A percentile compares a stretch with the other conserved stretches of the same genome.
phyloP scores from a whole-genome alignment of 2,888 invertebrate species.

The Mactromeris polynyma region DNA sequence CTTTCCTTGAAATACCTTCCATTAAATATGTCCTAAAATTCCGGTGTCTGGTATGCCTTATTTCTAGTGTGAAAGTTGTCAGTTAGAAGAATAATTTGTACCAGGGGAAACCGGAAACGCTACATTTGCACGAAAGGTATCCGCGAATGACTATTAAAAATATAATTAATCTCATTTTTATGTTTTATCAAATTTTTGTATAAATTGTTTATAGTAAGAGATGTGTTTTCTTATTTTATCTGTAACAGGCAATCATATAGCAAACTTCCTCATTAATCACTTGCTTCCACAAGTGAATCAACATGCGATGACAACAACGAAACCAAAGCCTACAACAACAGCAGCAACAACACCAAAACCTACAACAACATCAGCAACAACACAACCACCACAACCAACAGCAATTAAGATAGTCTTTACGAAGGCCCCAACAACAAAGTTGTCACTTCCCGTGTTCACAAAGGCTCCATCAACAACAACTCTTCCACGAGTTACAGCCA shows the following conservation, averaged over 20 bases:
- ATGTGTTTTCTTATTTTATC: neutral
- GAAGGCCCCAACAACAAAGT: neutral
- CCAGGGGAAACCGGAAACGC: too few species aligned
- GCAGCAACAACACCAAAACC: neutral
- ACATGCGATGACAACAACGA: neutral
- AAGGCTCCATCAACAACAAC: neutral
- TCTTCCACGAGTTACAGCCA: neutral
- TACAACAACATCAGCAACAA: neutral
- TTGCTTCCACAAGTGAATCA: neutral
- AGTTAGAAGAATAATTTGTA: too few species aligned
- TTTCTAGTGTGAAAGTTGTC: too few species aligned
- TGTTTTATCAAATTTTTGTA: too few species aligned
- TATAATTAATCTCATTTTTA: too few species aligned
- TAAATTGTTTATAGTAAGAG: too few species aligned
- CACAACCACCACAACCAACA: neutral
- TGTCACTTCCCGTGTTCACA: neutral
- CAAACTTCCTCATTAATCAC: neutral
- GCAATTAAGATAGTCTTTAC: neutral
- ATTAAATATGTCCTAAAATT: too few species aligned
- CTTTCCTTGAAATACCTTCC: too few species aligned
- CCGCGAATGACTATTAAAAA: too few species aligned
- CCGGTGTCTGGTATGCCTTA: too few species aligned
- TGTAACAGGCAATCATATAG: neutral
- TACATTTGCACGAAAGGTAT: too few species aligned
- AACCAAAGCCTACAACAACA: neutral